Conservation (phyloP, 2,113 vertebrate species). For the Neolamprologus ventralis region DNA sequence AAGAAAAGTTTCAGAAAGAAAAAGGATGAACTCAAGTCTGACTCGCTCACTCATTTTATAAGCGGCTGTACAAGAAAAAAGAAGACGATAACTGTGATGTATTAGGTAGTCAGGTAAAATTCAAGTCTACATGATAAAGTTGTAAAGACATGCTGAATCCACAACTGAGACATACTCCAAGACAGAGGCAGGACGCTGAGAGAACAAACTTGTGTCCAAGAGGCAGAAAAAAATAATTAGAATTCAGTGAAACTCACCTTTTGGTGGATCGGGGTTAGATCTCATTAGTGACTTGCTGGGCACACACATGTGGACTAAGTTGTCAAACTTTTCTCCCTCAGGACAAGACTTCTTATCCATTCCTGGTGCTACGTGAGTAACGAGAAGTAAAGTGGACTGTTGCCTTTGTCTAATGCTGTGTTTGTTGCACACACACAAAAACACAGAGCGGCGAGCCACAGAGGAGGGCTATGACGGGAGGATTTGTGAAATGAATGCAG, state of each 20-base stretch:
- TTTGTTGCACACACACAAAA: neutral
- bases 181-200: neutral
- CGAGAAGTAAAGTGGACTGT: neutral
- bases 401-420: neutral
- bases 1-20: neutral
- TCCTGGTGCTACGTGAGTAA: neutral
- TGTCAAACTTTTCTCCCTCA: constrained; percentile 7
- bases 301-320: neutral
- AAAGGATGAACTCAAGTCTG: neutral
- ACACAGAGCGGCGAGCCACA: neutral
- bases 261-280: neutral
- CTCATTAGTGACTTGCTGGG: fast-evolving
- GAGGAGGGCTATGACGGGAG: neutral
- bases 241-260: constrained; percentile 15
- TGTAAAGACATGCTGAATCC: neutral
- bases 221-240: neutral
- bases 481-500: constrained; percentile 4
- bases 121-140: neutral
- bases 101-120: neutral
- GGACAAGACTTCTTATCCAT: constrained; percentile 29
- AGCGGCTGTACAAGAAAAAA: neutral
- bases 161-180: neutral
- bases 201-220: neutral
- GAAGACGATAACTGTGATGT: fast-evolving
- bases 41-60: neutral